Evolutionary conservation across 2,797 vertebrate species (phyloP).

Genomic region (Cirrhinus molitorella): DNA sequence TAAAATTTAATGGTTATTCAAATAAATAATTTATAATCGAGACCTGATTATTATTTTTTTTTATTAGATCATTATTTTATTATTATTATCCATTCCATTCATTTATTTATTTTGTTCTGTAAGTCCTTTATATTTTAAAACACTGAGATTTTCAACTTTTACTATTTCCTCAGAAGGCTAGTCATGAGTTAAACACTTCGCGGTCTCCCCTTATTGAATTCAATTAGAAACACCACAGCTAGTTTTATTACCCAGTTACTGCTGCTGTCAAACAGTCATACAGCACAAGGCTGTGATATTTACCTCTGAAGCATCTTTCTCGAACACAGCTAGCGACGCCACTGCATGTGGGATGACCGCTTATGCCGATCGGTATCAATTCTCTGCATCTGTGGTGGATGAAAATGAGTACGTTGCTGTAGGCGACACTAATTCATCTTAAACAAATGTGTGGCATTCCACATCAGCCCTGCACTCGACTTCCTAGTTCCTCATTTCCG

Average conservation of each 20-base stretch:
- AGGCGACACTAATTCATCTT: constrained; percentile 33
- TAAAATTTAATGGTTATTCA: not conserved
- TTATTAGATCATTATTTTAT: not conserved
- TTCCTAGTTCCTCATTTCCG: constrained; percentile 67
- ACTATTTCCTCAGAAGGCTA: not conserved
- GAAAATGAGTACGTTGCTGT: constrained; percentile 42
- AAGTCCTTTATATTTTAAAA: not conserved
- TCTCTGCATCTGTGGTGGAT: constrained; percentile 20
- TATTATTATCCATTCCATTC: not conserved
- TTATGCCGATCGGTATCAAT: not conserved
- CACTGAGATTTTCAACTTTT: not conserved
- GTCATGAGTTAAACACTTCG: not conserved
- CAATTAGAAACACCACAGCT: not conserved
- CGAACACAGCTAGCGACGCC: constrained; percentile 10
- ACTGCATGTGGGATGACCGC: not conserved
- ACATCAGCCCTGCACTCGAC: constrained; percentile 34
- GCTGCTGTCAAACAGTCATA: constrained; percentile 56
- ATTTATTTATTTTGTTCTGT: not conserved
- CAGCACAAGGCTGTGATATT: constrained; percentile 11
- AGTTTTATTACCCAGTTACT: constrained; percentile 9
- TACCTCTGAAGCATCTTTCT: constrained; percentile 73
- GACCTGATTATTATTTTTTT: not conserved
- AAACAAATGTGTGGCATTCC: constrained; percentile 47
- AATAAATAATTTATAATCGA: not conserved
- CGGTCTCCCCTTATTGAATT: not conserved